Evolutionary conservation across 2,888 invertebrate genomes (phyloP), one percentile per base, ranked within the genome.

Genomic region (Macaria liturata): DNA sequence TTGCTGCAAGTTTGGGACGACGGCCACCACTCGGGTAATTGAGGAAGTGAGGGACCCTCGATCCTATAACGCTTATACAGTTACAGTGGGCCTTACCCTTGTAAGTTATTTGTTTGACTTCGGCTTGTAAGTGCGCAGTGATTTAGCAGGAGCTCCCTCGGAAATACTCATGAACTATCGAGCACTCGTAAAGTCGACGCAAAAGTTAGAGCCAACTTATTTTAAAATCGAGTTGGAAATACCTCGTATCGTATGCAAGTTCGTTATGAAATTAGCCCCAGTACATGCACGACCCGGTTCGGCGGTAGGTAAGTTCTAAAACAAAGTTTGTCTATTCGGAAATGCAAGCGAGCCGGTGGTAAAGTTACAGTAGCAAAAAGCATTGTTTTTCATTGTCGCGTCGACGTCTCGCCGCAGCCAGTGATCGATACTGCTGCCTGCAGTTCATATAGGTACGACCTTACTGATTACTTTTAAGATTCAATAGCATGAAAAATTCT

Each of bases 341-440:
- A 75, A 74, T 66, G 62, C 65, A 62, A 72, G 68, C 58, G 72
- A 77, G 75, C 74, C 75, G 65, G 67, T 73, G 62, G 68, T 61
- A 64, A 69, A 71, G 71, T 76, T 75, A 62, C 43, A 64, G 60
- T 68, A 72, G 75, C 75, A 83, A 84, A 85, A 83, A 83, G 78
- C 76, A 83, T 85, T 85, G 86, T 86, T 88, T 87, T 88, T 84
- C 83, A 79, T 80, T 75, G 83, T 75, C 86, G 82, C 86, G 81
- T 73, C 66, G 69, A 61, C 76, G 88, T 86, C 88, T 87, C 75
- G 84, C 79, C 69, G 72, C 76, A 67, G 75, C 74, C 64, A 70
- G 76, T 62, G 83, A 88, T 90, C 90, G 84, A 89, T 90, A 84
- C 57, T 68, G 69, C 57, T 61, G 64, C 71, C 63, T 79, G 79